Percentiles rank a stretch among this genome's conserved stretches.
These are phyloP conservation scores for Aricia artaxerxes DNA, from an alignment of 2,888 invertebrate species.

Conservation along the genomic window DNA sequence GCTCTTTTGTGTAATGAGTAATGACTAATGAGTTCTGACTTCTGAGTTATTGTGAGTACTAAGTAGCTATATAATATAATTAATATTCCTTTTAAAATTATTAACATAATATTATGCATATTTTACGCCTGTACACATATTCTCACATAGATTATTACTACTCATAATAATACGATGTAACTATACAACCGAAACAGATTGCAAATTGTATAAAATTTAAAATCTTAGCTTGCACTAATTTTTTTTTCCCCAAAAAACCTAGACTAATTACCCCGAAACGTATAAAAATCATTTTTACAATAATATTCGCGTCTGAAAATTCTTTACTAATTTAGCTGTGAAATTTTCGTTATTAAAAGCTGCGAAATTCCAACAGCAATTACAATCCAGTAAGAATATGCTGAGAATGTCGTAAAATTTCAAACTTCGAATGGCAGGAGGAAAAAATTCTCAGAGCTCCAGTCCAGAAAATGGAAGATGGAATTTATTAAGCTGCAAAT, in stretches of 20 bases:
- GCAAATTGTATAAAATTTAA: not conserved
- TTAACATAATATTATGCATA: too few relatives aligned
- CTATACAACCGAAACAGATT: too few relatives aligned
- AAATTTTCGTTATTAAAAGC: slow-evolving; percentile 6
- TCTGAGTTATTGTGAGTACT: too few relatives aligned
- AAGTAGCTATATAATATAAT: too few relatives aligned
- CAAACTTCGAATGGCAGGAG: not conserved
- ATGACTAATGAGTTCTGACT: not conserved
- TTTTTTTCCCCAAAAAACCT: not conserved
- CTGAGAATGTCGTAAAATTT: not conserved
- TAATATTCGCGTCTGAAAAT: not conserved
- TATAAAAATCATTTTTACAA: not conserved
- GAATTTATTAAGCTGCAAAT: slow-evolving; percentile 4
- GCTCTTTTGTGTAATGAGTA: not conserved
- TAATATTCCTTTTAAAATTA: too few relatives aligned
- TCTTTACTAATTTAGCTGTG: slow-evolving; percentile 12
- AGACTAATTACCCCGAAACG: not conserved
- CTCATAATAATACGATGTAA: too few relatives aligned
- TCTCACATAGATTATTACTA: too few relatives aligned
- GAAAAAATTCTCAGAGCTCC: not conserved
- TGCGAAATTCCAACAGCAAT: not conserved
- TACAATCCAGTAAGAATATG: not conserved
- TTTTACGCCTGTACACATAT: too few relatives aligned
- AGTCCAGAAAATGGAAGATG: not conserved
- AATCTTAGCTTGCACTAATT: not conserved